These are phyloP conservation scores for Stegana nigrithorax DNA, from an alignment of 2,888 invertebrate genomes.

Conservation along the genomic window DNA sequence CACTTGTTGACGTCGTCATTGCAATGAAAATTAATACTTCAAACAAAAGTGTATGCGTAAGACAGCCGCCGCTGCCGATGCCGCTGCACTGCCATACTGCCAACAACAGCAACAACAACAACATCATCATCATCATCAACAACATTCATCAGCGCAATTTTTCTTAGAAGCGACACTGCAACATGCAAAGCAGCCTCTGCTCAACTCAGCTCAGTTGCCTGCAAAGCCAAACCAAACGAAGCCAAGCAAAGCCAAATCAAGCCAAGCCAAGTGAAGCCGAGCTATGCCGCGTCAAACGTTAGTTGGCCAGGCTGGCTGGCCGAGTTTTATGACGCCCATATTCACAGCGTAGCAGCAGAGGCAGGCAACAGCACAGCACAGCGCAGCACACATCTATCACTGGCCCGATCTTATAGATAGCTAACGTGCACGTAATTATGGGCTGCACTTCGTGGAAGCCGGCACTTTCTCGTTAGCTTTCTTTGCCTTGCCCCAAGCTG, in stretches of 20 bases:
- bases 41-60: not conserved
- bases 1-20: conserved; percentile 3
- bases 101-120: conserved; percentile 17
- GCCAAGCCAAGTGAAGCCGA: too few relatives aligned
- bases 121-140: too few relatives aligned
- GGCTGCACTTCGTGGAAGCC: not conserved
- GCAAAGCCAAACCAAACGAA: too few relatives aligned
- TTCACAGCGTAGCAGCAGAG: too few relatives aligned
- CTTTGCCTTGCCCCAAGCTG: not conserved
- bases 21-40: conserved; percentile 9
- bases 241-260: too few relatives aligned
- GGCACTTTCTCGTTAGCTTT: too few relatives aligned
- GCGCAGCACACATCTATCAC: conserved; percentile 1
- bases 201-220: not conserved
- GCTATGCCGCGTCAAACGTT: too few relatives aligned
- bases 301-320: too few relatives aligned
- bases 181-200: too few relatives aligned
- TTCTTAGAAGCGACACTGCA: conserved; percentile 5
- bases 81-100: not conserved
- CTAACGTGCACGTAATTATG: not conserved
- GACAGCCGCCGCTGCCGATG: too few relatives aligned
- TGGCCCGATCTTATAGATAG: conserved; percentile 7
- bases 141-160: conserved; percentile 15
- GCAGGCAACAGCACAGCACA: too few relatives aligned
- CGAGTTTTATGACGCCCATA: too few relatives aligned